Evolutionary conservation across 2,797 vertebrate genomes (phyloP), one percentile per base, ranked within the genome.

Genomic region (Pampus argenteus): DNA sequence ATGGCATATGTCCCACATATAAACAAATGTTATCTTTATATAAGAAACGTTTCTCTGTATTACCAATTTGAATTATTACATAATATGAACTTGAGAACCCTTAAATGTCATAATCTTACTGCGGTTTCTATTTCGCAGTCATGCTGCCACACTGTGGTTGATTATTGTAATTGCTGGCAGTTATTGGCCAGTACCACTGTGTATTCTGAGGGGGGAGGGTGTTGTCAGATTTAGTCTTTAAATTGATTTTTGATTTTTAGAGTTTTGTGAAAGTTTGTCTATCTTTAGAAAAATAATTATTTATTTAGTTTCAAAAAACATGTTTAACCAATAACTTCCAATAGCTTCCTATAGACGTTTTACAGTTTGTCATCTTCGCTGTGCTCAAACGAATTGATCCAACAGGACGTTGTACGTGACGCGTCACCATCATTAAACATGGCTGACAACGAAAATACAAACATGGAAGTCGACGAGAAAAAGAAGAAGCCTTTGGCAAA

Each of bases 361-460:
- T 6, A 44, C 40, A 44, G 40, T 42, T 15, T 1, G 38, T 44
- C 15, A 44, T 13, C 47, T 20, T 25, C 5, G 20, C 2, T 25
- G 20, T 49, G 48, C 4, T 25, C 14, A 51, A 6, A 26, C 80
- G 31, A 22, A 63, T 23, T 9, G 9, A 45, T 48, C 75, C 73
- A 14, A 18, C 51, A 31, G 51, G 55, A 79, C 79, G 86, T 79
- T 5, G 0, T 48, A 22, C 69, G 67, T 76, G 22, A 82, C 58
- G 66, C 50, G 63, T 40, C 76, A 71, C 74, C 70, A 74, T 62
- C 55, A 28, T 71, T 75, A 88, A 91, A 93, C 80, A 95, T 95
- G 94, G 94, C 93, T 25, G 94, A 93, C 72, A 59, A 76, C 44
- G 86, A 89, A 78, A 92, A 90, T 59, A 88, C 82, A 88, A 90